A percentile compares a stretch with the other conserved stretches of the same genome.
Conservation (phyloP, 2,797 vertebrate genomes). For the Coendou prehensilis region DNA sequence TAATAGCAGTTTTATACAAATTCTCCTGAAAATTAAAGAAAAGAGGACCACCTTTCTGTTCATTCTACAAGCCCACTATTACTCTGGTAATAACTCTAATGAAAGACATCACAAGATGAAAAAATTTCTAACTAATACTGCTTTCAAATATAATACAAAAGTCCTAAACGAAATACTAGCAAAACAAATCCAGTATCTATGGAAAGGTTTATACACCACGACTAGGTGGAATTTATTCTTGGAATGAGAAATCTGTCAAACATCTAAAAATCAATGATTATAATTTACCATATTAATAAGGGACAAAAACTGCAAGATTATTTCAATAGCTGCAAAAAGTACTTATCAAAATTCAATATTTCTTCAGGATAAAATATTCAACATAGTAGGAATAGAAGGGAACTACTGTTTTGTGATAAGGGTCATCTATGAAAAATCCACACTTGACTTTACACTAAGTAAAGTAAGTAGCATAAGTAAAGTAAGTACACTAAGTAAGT, state of each 20-base stretch:
- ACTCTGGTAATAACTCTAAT: neutral
- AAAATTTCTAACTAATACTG: neutral
- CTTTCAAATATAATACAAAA: neutral
- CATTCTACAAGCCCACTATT: neutral
- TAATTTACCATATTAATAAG: neutral
- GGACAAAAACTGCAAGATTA: neutral
- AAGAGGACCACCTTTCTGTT: neutral
- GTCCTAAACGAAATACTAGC: neutral
- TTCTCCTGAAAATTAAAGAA: neutral
- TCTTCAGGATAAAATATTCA: neutral
- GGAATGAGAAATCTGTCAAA: neutral
- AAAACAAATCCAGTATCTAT: neutral
- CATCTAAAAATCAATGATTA: neutral
- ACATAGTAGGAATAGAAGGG: neutral
- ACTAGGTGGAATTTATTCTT: neutral
- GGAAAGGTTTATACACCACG: neutral
- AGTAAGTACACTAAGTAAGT: neutral
- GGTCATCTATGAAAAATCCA: neutral
- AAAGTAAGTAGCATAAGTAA: neutral
- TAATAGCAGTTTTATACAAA: neutral
- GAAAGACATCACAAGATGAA: neutral
- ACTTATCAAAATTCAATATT: neutral
- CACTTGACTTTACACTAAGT: neutral
- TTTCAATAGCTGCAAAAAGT: neutral
- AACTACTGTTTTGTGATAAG: neutral